Percentiles rank a stretch among this genome's conserved stretches.
Conservation (phyloP, 2,797 vertebrate genomes). For the Cossypha polioptera region DNA sequence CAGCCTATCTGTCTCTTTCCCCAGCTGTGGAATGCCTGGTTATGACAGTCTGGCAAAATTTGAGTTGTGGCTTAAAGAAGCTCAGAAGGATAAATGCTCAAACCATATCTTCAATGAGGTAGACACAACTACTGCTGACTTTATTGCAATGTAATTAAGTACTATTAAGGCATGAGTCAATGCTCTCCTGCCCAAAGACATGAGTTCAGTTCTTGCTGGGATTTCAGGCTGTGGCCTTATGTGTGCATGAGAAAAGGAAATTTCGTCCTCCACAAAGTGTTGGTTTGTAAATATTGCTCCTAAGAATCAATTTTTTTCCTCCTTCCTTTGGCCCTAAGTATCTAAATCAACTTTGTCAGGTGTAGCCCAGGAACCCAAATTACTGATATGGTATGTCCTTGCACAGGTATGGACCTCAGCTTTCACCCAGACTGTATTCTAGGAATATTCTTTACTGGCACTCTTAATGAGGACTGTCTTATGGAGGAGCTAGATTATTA, state of each 20-base stretch:
- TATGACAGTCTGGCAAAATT: neutral
- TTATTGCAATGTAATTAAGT: neutral
- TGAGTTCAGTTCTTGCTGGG: neutral
- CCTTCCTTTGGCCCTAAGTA: neutral
- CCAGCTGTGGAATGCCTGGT: rapidly evolving
- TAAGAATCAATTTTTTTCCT: neutral
- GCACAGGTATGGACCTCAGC: neutral
- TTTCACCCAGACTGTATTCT: neutral
- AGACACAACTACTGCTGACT: neutral
- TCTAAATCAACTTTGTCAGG: neutral
- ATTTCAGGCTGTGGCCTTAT: neutral
- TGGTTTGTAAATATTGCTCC: neutral
- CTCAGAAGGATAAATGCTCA: neutral
- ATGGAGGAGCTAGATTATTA: neutral
- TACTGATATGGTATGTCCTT: neutral
- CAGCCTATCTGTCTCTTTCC: neutral
- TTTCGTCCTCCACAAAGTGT: rapidly evolving
- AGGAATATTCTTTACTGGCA: neutral
- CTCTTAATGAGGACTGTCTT: neutral
- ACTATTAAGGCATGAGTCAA: neutral
- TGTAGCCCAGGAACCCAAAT: neutral
- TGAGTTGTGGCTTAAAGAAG: neutral
- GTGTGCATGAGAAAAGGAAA: neutral
- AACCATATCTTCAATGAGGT: neutral
- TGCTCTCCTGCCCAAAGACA: neutral